Evolutionary conservation across 2,113 vertebrate genomes (phyloP).

Genomic region (Vombatus ursinus): DNA sequence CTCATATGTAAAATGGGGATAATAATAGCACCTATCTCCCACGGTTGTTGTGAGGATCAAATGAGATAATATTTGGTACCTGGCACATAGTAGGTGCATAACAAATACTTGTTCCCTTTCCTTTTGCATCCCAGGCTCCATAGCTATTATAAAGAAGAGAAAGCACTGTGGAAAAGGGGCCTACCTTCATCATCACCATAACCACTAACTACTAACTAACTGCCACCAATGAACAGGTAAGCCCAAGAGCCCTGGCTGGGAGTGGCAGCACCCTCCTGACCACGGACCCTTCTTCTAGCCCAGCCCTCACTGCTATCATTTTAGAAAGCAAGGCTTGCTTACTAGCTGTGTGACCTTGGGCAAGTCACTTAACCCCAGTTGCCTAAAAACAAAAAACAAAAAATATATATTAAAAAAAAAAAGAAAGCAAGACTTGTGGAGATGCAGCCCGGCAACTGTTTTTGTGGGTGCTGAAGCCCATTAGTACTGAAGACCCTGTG

Average conservation of each 20-base stretch:
- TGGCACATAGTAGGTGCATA: background rate
- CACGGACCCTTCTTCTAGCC: background rate
- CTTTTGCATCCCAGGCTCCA: background rate
- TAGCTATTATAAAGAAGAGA: background rate
- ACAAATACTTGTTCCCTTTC: background rate
- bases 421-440: too few relatives aligned
- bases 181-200: background rate
- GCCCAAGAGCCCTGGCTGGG: background rate
- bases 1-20: background rate
- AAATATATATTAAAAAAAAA: too few relatives aligned
- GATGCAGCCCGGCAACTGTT: background rate
- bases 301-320: background rate
- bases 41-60: background rate
- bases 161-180: background rate
- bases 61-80: background rate
- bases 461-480: background rate
- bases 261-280: background rate
- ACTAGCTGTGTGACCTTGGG: too few relatives aligned
- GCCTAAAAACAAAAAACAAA: too few relatives aligned
- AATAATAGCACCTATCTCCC: background rate
- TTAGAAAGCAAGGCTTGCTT: background rate
- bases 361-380: too few relatives aligned
- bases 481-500: background rate
- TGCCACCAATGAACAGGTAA: background rate
- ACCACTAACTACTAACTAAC: background rate